A percentile compares a stretch with the other conserved stretches of the same genome.
Evolutionary conservation across 2,797 vertebrate genomes (phyloP).

Genomic region (Eulemur rubriventer): DNA sequence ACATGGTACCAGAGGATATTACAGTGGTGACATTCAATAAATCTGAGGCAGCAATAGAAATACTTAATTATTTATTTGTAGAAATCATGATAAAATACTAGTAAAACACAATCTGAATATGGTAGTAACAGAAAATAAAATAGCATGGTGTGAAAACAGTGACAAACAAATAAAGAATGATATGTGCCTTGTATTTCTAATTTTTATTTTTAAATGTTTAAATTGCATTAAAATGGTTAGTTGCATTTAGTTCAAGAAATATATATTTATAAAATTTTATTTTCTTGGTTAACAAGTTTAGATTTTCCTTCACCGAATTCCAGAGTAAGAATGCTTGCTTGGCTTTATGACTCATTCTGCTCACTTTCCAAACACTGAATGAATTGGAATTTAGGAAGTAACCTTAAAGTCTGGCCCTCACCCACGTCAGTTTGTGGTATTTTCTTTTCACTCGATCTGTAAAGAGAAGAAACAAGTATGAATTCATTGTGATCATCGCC

Average conservation of each 20-base stretch:
- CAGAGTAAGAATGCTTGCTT: neutral
- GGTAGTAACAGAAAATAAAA: slow-evolving; percentile 32
- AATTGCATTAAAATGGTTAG: neutral
- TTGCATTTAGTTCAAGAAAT: neutral
- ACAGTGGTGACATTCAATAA: slow-evolving; percentile 39
- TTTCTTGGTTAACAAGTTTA: neutral
- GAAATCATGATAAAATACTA: slow-evolving; percentile 47
- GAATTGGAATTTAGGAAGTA: neutral
- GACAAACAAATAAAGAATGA: slow-evolving; percentile 2
- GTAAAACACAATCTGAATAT: neutral
- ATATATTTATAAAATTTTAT: neutral
- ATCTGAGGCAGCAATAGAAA: slow-evolving; percentile 41
- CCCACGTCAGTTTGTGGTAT: neutral
- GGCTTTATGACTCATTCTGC: slow-evolving; percentile 16
- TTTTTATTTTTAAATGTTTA: neutral
- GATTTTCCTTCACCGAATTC: neutral
- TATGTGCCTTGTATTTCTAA: neutral
- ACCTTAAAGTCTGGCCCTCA: neutral
- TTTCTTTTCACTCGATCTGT: slow-evolving; percentile 22
- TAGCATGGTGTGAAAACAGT: neutral
- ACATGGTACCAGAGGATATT: slow-evolving; percentile 45
- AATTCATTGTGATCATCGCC: neutral
- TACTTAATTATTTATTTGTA: slow-evolving; percentile 62
- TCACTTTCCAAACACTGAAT: neutral
- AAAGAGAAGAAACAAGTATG: neutral